phyloP scores from a whole-genome alignment of 2,797 vertebrate genomes.

The Parauchenoglanis punctatus region DNA sequence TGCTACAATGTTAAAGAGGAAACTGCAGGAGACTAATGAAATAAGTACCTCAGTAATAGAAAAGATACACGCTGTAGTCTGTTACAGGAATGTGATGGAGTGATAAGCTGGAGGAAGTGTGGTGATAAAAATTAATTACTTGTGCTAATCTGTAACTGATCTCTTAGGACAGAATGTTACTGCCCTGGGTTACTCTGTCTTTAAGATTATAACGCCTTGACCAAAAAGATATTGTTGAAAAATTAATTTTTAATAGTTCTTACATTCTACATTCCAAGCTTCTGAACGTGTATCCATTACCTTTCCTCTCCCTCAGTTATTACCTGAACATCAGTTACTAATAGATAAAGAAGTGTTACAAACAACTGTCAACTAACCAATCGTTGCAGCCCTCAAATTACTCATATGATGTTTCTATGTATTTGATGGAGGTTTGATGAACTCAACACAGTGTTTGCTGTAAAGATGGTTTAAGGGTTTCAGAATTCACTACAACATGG shows the following conservation, averaged over 20 bases:
- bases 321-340: background rate
- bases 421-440: background rate
- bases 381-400: background rate
- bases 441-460: background rate
- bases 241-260: background rate
- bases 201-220: background rate
- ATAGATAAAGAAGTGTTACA: background rate
- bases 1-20: background rate
- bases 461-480: background rate
- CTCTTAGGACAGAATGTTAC: background rate
- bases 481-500: background rate
- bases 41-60: background rate
- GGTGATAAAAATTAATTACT: background rate
- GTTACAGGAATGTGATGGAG: background rate
- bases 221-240: background rate
- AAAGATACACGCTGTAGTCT: background rate
- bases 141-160: background rate
- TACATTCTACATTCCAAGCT: background rate
- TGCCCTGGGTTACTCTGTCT: background rate
- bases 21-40: background rate
- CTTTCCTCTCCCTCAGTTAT: too few relatives aligned
- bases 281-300: background rate
- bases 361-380: background rate
- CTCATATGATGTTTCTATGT: background rate
- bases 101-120: background rate